Conservation (phyloP, 2,113 vertebrate species). For the Anhinga rufa region DNA sequence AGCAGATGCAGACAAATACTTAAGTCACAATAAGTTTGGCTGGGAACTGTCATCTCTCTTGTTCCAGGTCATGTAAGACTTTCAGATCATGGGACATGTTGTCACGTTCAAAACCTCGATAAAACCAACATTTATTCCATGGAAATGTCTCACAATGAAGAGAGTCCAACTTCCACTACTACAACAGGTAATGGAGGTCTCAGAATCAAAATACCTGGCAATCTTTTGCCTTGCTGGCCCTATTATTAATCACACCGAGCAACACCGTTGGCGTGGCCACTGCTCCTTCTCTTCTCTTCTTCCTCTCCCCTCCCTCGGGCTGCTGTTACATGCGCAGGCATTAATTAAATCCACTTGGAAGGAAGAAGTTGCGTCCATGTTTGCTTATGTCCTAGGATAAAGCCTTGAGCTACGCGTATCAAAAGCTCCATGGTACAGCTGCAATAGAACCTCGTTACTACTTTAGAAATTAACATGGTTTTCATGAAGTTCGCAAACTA, state of each 20-base stretch:
- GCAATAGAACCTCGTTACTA: no score
- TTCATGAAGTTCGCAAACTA: neutral
- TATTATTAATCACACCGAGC: neutral
- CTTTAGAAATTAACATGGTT: neutral
- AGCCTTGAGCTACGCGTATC: neutral
- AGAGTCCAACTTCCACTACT: slow-evolving; percentile 53
- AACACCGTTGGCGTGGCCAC: rapidly evolving
- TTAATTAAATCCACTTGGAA: rapidly evolving
- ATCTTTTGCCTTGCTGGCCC: neutral
- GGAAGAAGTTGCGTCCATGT: no score
- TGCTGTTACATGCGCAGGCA: rapidly evolving
- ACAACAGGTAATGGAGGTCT: slow-evolving; percentile 52
- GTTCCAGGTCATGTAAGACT: slow-evolving; percentile 59
- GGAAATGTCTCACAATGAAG: slow-evolving; percentile 56
- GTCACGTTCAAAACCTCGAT: slow-evolving; percentile 45
- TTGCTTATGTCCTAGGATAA: neutral
- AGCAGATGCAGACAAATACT: neutral
- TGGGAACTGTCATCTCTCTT: slow-evolving; percentile 6
- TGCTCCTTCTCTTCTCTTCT: neutral
- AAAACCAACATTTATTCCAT: slow-evolving; percentile 52
- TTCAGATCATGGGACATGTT: slow-evolving; percentile 30
- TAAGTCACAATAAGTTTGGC: neutral
- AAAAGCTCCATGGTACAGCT: neutral
- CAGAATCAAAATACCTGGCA: neutral
- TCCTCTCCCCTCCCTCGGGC: neutral